Percentiles rank a stretch among this genome's conserved stretches.
phyloP scores from a whole-genome alignment of 2,113 vertebrate genomes.

The Mesitornis unicolor region DNA sequence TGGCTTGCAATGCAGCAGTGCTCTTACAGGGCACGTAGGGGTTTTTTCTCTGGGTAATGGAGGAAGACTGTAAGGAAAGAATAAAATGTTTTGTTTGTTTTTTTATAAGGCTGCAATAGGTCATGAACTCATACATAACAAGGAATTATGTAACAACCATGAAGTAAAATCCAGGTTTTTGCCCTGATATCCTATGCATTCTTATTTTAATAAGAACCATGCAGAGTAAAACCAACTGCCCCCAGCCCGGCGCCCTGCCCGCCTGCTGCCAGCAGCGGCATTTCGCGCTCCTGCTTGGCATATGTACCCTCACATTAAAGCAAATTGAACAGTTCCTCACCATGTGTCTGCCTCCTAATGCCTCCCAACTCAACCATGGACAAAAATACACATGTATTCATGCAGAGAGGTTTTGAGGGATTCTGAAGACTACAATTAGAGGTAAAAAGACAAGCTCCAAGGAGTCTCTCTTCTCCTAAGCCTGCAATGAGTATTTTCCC shows the following conservation, averaged over 20 bases:
- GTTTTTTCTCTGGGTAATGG: background rate
- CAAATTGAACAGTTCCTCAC: background rate
- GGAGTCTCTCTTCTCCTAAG: background rate
- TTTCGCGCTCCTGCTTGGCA: background rate
- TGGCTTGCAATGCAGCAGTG: background rate
- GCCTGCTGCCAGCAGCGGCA: background rate
- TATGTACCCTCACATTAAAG: background rate
- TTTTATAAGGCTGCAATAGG: background rate
- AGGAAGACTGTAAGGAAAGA: constrained; percentile 34
- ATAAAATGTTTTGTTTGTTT: background rate
- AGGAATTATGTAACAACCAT: background rate
- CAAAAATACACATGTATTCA: background rate
- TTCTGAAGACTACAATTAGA: background rate
- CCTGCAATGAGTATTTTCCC: background rate
- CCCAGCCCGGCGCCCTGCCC: background rate
- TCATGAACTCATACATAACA: background rate
- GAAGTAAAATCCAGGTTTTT: background rate
- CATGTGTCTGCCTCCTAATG: background rate
- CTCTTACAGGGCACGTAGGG: background rate
- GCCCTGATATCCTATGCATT: background rate
- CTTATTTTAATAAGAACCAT: background rate
- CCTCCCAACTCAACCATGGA: background rate
- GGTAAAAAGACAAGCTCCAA: background rate
- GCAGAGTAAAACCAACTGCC: background rate
- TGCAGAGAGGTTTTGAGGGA: background rate